Evolutionary conservation across 2,797 vertebrate genomes (phyloP), one percentile per base, ranked within the genome.

Genomic region (Arnoldichthys spilopterus): DNA sequence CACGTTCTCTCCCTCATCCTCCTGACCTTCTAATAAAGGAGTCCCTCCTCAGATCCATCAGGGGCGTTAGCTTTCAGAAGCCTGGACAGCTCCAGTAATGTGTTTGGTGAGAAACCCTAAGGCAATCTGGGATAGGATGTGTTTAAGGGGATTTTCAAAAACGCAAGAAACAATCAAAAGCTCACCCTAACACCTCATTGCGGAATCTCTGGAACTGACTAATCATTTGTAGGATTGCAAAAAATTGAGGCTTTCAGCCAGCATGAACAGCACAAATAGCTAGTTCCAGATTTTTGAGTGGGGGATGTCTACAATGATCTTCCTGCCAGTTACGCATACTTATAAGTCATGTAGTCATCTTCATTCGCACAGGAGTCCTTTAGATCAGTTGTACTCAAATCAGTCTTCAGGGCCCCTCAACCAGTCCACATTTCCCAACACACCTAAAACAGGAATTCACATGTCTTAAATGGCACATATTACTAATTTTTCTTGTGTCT

Each of bases 11-110:
- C 5, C 1, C 47, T 11, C 84, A 78, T 78, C 54, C 72, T 83
- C 75, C 58, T 37, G 26, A 70, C 56, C 28, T 79, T 83, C 81
- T 45, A 86, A 79, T 66, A 54, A 84, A 83, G 79, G 74, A 26
- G 54, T 6, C 24, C 71, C 82, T 77, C 69, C 79, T 88, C 79
- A 86, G 80, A 58, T 45, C 12, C 22, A 16, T 26, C 37, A 45
- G 15, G 34, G 67, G 56, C 16, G 32, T 72, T 63, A 28, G 32
- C 58, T 32, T 61, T 54, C 20, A 28, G 30, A 54, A 78, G 34
- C 4, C 0, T 22, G 37, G 34, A 16, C 30, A 40, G 24, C 22
- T 58, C 6, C n/a, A 72, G 51, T 6, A 43, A 45, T 72, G 51
- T 72, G 45, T 78, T 71, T 63, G 32, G 24, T 40, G 18, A 53